Percentiles rank a stretch among this genome's conserved stretches.
phyloP scores from a whole-genome alignment of 2,797 vertebrate species.

The Lerista edwardsae region DNA sequence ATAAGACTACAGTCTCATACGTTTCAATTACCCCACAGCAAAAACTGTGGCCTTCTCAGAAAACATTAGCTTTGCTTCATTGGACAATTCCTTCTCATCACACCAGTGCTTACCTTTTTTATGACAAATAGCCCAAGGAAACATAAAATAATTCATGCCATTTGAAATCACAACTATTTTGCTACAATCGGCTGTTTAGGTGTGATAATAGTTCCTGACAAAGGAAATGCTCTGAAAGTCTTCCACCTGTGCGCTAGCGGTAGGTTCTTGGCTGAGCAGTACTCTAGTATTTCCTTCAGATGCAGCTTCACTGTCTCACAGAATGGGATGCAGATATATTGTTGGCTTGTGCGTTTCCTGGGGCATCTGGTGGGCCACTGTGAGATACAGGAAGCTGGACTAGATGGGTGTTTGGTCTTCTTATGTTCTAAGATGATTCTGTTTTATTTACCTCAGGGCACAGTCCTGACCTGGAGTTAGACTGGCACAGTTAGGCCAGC shows the following conservation, averaged over 20 bases:
- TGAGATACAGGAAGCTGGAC: too few species aligned
- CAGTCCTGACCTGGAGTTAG: too few species aligned
- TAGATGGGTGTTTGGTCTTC: too few species aligned
- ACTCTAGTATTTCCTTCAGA: neutral
- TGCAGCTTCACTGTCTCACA: constrained; percentile 22
- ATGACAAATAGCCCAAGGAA: neutral
- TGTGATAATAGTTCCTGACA: neutral
- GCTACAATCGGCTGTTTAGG: neutral
- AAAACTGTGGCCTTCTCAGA: neutral
- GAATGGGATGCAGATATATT: too few species aligned
- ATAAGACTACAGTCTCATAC: neutral
- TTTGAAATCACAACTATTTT: constrained; percentile 3
- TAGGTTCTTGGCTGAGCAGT: neutral
- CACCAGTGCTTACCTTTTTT: neutral
- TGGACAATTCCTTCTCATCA: neutral
- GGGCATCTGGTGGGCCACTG: too few species aligned
- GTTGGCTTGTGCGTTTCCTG: too few species aligned
- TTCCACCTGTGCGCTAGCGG: too few species aligned
- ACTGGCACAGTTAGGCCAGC: too few species aligned
- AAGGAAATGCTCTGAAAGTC: neutral
- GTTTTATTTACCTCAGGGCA: too few species aligned
- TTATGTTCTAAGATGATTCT: too few species aligned
- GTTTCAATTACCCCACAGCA: neutral
- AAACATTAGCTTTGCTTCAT: neutral
- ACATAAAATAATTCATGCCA: constrained; percentile 18